Percentiles rank a stretch among this genome's conserved stretches.
Evolutionary conservation across 2,113 vertebrate species (phyloP).

Genomic region (Dermatemys mawii): DNA sequence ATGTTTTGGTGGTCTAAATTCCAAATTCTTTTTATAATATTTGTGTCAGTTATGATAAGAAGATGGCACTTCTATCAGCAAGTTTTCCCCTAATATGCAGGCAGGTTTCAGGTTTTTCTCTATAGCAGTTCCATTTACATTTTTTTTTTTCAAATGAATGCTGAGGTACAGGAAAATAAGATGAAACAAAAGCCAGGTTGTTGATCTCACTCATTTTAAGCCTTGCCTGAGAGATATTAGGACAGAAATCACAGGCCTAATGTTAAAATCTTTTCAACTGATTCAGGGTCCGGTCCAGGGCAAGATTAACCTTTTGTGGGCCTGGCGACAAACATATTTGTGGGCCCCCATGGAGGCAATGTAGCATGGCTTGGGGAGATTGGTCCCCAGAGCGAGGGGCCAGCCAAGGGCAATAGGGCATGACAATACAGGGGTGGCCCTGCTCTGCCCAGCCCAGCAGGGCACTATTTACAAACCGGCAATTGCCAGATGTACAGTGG

Average conservation of each 20-base stretch:
- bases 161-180: neutral
- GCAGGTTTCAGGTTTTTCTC: neutral
- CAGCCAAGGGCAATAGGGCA: too few relatives aligned
- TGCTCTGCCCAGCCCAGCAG: too few relatives aligned
- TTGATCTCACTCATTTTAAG: neutral
- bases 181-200: neutral
- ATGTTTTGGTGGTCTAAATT: neutral
- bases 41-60: neutral
- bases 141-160: neutral
- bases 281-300: neutral
- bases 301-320: too few relatives aligned
- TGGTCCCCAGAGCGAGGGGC: too few relatives aligned
- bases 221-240: slow-evolving; percentile 45
- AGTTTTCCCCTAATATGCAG: neutral
- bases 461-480: too few relatives aligned
- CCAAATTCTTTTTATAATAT: neutral
- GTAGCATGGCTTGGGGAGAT: too few relatives aligned
- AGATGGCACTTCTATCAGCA: neutral
- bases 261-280: slow-evolving; percentile 70
- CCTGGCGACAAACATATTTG: too few relatives aligned
- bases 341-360: too few relatives aligned
- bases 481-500: too few relatives aligned
- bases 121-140: neutral
- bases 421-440: too few relatives aligned
- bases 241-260: slow-evolving; percentile 64